Base-by-base conservation (phyloP, 2,888 invertebrate species). In the Acanthosepion esculentum region DNA sequence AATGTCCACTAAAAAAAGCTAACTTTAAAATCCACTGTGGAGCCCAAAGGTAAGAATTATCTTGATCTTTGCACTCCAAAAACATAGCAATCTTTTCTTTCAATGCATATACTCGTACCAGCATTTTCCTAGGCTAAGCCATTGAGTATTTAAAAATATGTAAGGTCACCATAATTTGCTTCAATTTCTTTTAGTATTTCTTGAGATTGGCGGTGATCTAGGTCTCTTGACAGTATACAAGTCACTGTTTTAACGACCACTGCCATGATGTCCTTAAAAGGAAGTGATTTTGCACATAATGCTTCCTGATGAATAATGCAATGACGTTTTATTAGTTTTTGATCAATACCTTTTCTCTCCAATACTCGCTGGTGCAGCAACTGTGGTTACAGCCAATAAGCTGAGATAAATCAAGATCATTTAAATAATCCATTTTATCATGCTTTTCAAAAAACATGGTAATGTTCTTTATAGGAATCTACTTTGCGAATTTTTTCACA, bases 1-100 rank as follows among this genome's bases (percentile, higher is more conserved):
- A n/a, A n/a, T n/a, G 91, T 91, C 91, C 91, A 91, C 91, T 91
- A 41, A 91, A 91, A 91, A 20, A 91, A 91, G 29, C 91, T 91
- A 15, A 91, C 18, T 91, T 91, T 8, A 91, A 12, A 91, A 91
- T 26, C 91, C 29, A 26, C n/a, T 41, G 2, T 41, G 41, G 41
- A 41, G 2, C 41, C 41, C 41, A 1, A 41, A 41, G 3, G 3
- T 41, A 41, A 41, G 41, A 41, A 41, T 41, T 41, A 41, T 41
- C 41, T 41, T 41, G 41, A 41, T 3, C 41, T 41, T 41, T 41
- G 41, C 41, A 41, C 41, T 41, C 1, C 41, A 41, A 41, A 41
- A 41, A 41, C 41, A 41, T 41, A 41, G 41, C 41, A 41, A 41
- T 41, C 41, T 41, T 41, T 41, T 41, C 41, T 41, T 41, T 41